phyloP scores from a whole-genome alignment of 1,140 invertebrate genomes.

The Sycophaga agraensis region DNA sequence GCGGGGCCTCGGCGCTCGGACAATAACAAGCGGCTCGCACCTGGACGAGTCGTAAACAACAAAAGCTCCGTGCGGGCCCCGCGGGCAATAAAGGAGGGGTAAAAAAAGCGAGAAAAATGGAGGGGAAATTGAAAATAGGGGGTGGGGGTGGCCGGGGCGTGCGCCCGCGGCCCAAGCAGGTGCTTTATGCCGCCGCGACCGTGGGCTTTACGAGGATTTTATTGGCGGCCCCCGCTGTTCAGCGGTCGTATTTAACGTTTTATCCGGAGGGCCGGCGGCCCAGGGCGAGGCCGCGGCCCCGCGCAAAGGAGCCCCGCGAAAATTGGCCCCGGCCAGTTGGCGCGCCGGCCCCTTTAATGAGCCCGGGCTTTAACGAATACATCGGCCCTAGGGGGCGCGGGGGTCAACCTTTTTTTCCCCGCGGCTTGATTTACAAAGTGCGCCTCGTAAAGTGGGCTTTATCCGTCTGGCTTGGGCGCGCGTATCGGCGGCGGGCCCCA shows the following conservation, averaged over 20 bases:
- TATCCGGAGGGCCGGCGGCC: slow-evolving; percentile 45
- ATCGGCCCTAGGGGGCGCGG: too few species aligned
- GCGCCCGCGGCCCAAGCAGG: slow-evolving; percentile 35
- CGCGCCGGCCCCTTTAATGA: slow-evolving; percentile 20
- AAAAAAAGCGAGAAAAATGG: neutral
- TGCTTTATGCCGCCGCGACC: slow-evolving; percentile 38
- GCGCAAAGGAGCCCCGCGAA: neutral
- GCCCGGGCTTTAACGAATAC: slow-evolving; percentile 18
- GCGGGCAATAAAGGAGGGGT: neutral
- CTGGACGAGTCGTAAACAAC: too few species aligned
- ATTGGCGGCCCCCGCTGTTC: slow-evolving; percentile 43
- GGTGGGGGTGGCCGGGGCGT: neutral
- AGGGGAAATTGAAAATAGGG: neutral
- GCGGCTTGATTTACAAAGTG: too few species aligned
- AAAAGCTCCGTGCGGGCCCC: too few species aligned
- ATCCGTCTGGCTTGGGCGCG: too few species aligned
- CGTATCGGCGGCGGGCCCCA: too few species aligned
- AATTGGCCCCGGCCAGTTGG: neutral
- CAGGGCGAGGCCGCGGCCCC: too few species aligned
- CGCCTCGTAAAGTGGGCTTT: too few species aligned
- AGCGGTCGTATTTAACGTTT: slow-evolving; percentile 52
- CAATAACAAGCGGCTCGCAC: too few species aligned
- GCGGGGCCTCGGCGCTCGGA: too few species aligned
- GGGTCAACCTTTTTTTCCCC: too few species aligned
- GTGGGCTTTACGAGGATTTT: slow-evolving; percentile 49